Evolutionary conservation across 2,888 invertebrate species (phyloP).

Genomic region (Pristionchus japonicus): DNA sequence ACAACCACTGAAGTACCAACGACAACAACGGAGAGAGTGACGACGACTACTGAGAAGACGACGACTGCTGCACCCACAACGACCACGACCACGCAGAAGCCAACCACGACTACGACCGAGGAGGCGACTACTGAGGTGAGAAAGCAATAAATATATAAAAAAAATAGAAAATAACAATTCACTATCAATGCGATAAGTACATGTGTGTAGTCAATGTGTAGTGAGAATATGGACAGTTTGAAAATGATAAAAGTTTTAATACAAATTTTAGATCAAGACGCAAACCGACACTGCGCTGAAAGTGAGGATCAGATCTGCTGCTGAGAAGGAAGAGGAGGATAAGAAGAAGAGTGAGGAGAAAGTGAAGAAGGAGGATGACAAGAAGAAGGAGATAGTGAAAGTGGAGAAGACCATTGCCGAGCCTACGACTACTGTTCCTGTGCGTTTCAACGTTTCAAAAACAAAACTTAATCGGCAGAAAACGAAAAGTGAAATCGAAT

Average conservation of each 20-base stretch:
- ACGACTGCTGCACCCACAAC: conserved; percentile 42
- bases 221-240: background rate
- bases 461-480: no score
- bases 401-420: conserved; percentile 51
- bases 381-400: conserved; percentile 54
- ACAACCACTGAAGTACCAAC: background rate
- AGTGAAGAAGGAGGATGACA: conserved; percentile 54
- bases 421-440: conserved; percentile 53
- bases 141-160: background rate
- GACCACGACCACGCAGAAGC: background rate
- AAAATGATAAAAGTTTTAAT: background rate
- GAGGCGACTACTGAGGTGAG: background rate
- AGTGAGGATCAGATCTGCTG: conserved; percentile 51
- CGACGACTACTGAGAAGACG: background rate
- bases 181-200: no score
- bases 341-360: conserved; percentile 56
- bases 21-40: background rate
- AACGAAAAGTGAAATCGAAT: no score
- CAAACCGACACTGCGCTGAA: conserved; percentile 48
- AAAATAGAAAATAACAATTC: background rate
- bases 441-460: conserved; percentile 8
- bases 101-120: conserved; percentile 13
- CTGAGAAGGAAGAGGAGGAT: conserved; percentile 51
- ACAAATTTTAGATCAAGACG: background rate
- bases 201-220: no score